Base-by-base conservation (phyloP, 2,888 invertebrate species). In the Junonia oenone region DNA sequence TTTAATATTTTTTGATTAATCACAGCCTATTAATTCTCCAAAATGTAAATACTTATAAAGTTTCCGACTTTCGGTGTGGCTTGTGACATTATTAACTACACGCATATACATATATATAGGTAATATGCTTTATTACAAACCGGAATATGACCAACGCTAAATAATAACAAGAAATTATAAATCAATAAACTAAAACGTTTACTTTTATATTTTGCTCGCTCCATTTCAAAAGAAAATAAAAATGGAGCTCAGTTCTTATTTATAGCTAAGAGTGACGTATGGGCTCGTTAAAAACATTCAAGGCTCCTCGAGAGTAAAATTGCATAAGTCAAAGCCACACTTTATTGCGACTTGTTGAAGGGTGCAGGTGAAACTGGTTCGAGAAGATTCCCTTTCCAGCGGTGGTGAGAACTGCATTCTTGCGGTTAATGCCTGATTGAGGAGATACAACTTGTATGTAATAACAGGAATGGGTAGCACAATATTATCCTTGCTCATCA, bases 321-420 rank as follows among this genome's bases (percentile, higher is more conserved):
- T 71, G 66, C 69, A 63, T 68, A 64, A 70, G 67, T 61, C 59
- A 58, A 58, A 56, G 51, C 59, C 56, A 63, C 63, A 64, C 58
- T 62, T 69, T 68, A 67, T 69, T 62, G 65, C 65, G 60, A 64
- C 60, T 55, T 60, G 68, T 70, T 73, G 71, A 72, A 72, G 72
- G 70, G 70, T 68, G 67, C 65, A 67, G 65, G 63, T 63, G 60
- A 71, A 84, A 88, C 87, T 63, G 79, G 88, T 86, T 83, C 66
- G 64, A 56, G 71, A 74, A 82, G 83, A 85, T 80, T 80, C 84
- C 75, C 79, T 83, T 80, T 78, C 78, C 76, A 80, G 65, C 63
- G 71, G 72, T 66, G 69, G 66, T 66, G 63, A 59, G 59, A 63
- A 63, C 69, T 60, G 57, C 82, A 85, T 83, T 85, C 84, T 74